phyloP scores from a whole-genome alignment of 2,113 vertebrate species.

The human (Homo sapiens) region GRCh38 chr1:25754001-25754500 shows the following conservation, averaged over 20 bases:
- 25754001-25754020: neutral
- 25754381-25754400: neutral
- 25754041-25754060: neutral
- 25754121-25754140: neutral
- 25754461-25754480: neutral
- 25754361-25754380: neutral
- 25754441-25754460: neutral
- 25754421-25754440: neutral
- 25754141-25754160: neutral
- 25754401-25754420: neutral
- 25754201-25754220: neutral
- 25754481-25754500: neutral
- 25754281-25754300: too few species aligned
- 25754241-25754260: neutral
- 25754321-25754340: neutral
- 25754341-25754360: rapidly evolving
- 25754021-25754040: neutral
- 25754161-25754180: neutral
- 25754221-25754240: neutral
- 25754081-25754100: neutral
- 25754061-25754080: neutral
- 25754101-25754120: neutral
- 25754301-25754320: neutral
- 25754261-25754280: neutral
- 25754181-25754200: rapidly evolving